Percentiles rank a stretch among this genome's conserved stretches.
Conservation (phyloP, 2,888 invertebrate species). For the Spisula solida region DNA sequence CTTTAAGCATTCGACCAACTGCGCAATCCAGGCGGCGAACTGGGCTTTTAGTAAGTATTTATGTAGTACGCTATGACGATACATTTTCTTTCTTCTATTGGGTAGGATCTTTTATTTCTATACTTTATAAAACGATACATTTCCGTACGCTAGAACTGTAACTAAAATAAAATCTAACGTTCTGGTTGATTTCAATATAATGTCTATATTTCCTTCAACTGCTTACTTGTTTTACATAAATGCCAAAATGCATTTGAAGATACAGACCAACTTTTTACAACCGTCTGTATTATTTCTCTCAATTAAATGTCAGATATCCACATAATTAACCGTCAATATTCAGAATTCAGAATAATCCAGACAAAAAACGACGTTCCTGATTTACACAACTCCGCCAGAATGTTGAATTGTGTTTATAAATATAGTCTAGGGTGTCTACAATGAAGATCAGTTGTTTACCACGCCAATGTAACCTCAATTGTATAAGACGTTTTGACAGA, state of each 20-base stretch:
- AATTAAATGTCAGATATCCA: background rate
- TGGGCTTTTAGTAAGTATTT: no score
- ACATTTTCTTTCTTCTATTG: no score
- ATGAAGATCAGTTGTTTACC: background rate
- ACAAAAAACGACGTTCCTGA: background rate
- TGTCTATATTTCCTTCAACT: no score
- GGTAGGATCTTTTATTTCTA: no score
- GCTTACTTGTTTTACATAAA: background rate
- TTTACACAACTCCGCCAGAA: background rate
- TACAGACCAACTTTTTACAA: background rate
- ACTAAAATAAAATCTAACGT: no score
- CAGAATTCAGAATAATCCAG: background rate
- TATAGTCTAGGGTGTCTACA: background rate
- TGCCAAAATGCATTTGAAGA: slow-evolving; percentile 5
- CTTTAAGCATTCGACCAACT: no score
- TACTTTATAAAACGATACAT: no score
- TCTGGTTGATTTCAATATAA: no score
- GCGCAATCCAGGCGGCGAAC: no score
- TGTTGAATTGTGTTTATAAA: slow-evolving; percentile 6
- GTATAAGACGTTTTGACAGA: background rate
- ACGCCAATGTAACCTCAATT: background rate
- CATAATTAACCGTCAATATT: background rate
- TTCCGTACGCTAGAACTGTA: no score
- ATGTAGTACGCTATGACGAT: no score
- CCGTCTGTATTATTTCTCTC: background rate